A percentile compares a stretch with the other conserved stretches of the same genome.
Evolutionary conservation across 2,797 vertebrate species (phyloP).

Genomic region (Pseudomugil tenellus): DNA sequence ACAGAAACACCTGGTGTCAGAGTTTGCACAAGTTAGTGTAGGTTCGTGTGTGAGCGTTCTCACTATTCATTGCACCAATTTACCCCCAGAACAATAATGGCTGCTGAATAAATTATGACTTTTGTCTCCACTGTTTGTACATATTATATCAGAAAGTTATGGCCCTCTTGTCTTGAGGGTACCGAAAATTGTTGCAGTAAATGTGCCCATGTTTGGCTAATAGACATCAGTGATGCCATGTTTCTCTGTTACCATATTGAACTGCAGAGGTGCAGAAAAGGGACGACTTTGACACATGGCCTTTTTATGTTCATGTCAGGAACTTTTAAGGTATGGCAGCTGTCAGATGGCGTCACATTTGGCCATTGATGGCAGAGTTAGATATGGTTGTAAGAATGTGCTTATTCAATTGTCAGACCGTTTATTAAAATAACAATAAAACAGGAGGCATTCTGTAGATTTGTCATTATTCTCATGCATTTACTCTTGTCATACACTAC

Average conservation of each 20-base stretch:
- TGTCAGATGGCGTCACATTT: constrained; percentile 24
- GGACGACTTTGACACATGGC: constrained; percentile 16
- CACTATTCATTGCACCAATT: constrained; percentile 54
- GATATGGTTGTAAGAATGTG: constrained; percentile 7
- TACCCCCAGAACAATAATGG: constrained; percentile 44
- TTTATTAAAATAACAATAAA: constrained; percentile 28
- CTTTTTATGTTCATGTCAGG: constrained; percentile 8
- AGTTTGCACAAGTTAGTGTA: constrained; percentile 32
- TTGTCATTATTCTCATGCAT: constrained; percentile 22
- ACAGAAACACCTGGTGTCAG: constrained; percentile 49
- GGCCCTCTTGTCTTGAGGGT: constrained; percentile 33
- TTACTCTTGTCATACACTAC: background rate
- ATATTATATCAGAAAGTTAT: constrained; percentile 48
- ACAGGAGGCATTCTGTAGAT: constrained; percentile 9
- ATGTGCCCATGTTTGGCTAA: constrained; percentile 22
- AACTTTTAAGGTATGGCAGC: constrained; percentile 46
- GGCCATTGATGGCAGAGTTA: constrained; percentile 20
- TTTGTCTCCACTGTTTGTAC: constrained; percentile 41
- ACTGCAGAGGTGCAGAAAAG: constrained; percentile 1
- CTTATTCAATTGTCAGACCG: constrained; percentile 22
- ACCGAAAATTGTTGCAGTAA: constrained; percentile 23
- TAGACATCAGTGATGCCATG: constrained; percentile 23
- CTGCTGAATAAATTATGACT: constrained; percentile 58
- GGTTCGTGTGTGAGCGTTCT: constrained; percentile 28
- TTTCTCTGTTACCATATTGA: constrained; percentile 18